A percentile compares a stretch with the other conserved stretches of the same genome.
These are phyloP conservation scores for Melinaea menophilus DNA, from an alignment of 2,888 invertebrate genomes.

Conservation along the genomic window DNA sequence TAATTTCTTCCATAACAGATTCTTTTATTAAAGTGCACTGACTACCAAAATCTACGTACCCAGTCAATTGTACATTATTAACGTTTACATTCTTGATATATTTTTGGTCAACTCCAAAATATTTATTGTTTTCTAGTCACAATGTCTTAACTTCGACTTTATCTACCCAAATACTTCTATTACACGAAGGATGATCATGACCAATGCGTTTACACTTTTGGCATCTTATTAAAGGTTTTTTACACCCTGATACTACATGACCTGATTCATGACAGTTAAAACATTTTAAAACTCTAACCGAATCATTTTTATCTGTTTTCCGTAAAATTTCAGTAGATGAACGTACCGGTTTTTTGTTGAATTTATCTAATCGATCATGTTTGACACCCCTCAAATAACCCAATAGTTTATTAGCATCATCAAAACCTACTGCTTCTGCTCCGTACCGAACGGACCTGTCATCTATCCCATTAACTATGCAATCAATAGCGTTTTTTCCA, in stretches of 20 bases:
- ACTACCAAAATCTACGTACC: conserved; percentile 19
- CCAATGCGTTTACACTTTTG: conserved; percentile 16
- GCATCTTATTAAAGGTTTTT: conserved; percentile 19
- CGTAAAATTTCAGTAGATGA: background rate
- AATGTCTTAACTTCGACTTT: conserved; percentile 9
- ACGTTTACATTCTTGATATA: conserved; percentile 13
- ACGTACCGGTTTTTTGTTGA: background rate
- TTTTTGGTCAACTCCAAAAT: conserved; percentile 1
- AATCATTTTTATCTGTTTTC: background rate
- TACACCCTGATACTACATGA: conserved; percentile 16
- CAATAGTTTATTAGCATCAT: conserved; percentile 5
- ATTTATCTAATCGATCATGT: background rate
- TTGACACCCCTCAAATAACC: background rate
- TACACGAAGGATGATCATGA: conserved; percentile 16
- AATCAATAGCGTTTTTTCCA: conserved; percentile 7
- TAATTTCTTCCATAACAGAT: conserved; percentile 5
- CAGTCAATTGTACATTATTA: conserved; percentile 13
- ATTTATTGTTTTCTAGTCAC: conserved; percentile 10
- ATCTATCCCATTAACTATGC: conserved; percentile 9
- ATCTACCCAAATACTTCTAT: conserved; percentile 9
- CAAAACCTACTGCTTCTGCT: conserved; percentile 7
- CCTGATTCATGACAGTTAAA: conserved; percentile 17
- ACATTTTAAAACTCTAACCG: background rate
- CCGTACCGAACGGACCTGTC: conserved; percentile 3
- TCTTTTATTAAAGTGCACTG: conserved; percentile 11